Evolutionary conservation across 2,113 vertebrate genomes (phyloP), one percentile per base, ranked within the genome.

Genomic region (Mohoua ochrocephala): DNA sequence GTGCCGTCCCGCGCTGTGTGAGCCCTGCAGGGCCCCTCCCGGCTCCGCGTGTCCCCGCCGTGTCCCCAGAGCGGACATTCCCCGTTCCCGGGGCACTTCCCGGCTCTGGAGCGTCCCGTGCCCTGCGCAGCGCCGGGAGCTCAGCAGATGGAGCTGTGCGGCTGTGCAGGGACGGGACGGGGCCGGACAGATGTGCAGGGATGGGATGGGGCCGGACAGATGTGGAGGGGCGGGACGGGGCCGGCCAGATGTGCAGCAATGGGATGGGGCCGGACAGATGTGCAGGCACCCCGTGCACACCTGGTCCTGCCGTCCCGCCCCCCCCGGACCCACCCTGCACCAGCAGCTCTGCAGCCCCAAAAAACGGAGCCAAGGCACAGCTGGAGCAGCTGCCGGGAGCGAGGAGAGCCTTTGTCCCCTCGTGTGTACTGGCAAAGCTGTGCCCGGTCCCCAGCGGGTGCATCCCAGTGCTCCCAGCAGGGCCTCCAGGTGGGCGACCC

Each of bases 71-170:
- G 35, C 1, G 27, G 42, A 3, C 65, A 15, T 35, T 64, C 57
- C 67, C 13, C 65, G 0, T 10, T 56, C 74, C 67, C 8, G 16
- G 39, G 8, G 20, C 74, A 0, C 7, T 8, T 8, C 53, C 49
- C 3, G 13, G 53, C 70, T 7, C 67, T 0, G 82, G 75, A 10
- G 65, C 2, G 37, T 1, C 84, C 78, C 3, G 35, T 2, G 61
- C 1, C 9, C 75, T 44, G 39, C 7, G 91, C 91, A 21, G 54
- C 33, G 64, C 2, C 4, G 19, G 49, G 17, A 37, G 80, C 69
- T 95, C 96, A 28, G 93, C 96, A 97, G 96, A 23, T 91, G 96
- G 96, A 88, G 96, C 96, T 95, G 81, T 78, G 21, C 85, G 23
- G 91, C 85, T 67, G 89, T 3, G 68, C 47, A 21, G 6, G 30